Evolutionary conservation across 2,113 vertebrate genomes (phyloP), one percentile per base, ranked within the genome.

Genomic region (Gobius niger): DNA sequence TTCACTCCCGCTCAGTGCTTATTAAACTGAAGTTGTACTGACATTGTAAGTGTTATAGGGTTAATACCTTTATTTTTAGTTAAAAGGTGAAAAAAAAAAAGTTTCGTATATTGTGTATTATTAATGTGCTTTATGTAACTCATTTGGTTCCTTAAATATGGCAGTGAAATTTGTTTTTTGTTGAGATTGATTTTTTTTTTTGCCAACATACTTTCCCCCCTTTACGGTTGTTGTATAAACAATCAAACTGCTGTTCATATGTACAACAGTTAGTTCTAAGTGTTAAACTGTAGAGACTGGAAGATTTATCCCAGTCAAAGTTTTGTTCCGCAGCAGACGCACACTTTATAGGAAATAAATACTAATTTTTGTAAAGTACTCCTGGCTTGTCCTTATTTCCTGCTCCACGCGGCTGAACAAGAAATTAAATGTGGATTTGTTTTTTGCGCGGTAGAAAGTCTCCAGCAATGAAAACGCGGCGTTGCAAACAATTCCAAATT

Each of bases 301-400:
- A 65, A 82, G 52, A 65, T 64, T 13, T 53, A 59, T 75, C 68
- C 68, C 6, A 62, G 62, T 74, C 66, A 57, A 63, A 53, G 68
- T 19, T 81, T 70, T 63, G 73, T 77, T 66, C 47, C n/a, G 54
- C 76, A 0, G 24, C 72, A 74, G 47, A 85, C 47, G 68, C 76
- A 86, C 80, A 88, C 81, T 91, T 90, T 87, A 68, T 88, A 86
- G 65, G 77, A 81, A 91, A 87, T 82, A 87, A 85, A 87, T 66
- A 68, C 69, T 67, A 49, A 69, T 74, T 89, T 86, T 91, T 88
- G 67, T 90, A 83, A 54, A 72, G 61, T 64, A 77, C 73, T 34
- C 46, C 70, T 68, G 49, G 54, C 13, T 9, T 61, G 47, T 69
- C 59, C 64, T 77, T 49, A 64, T 47, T 14, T 54, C 12, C 5